phyloP scores from a whole-genome alignment of 1,140 invertebrate genomes.

The Scaptomyza graminum region DNA sequence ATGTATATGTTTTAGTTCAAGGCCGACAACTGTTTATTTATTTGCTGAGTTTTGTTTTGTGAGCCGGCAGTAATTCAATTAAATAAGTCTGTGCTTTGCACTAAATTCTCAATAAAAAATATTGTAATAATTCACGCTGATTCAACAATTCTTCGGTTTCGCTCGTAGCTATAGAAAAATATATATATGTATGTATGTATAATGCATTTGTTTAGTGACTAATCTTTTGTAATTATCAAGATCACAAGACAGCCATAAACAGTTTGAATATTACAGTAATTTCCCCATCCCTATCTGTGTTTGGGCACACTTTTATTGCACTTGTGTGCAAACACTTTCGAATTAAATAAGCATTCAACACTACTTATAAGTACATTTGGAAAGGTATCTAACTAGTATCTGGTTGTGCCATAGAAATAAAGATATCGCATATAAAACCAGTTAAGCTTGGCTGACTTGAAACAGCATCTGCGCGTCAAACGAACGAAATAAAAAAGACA shows the following conservation, averaged over 20 bases:
- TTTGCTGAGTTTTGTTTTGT: neutral
- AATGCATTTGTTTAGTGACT: neutral
- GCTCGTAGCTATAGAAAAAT: neutral
- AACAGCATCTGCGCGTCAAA: slow-evolving; percentile 9
- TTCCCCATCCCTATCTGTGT: neutral
- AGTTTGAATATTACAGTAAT: too few relatives aligned
- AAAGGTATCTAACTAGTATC: slow-evolving; percentile 25
- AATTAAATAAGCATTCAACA: slow-evolving; percentile 8
- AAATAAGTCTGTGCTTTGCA: slow-evolving; percentile 5
- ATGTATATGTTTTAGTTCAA: slow-evolving; percentile 19
- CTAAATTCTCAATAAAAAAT: neutral
- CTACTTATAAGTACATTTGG: slow-evolving; percentile 19
- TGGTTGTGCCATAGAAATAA: slow-evolving; percentile 1
- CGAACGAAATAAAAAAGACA: slow-evolving; percentile 21
- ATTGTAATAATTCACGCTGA: slow-evolving; percentile 14
- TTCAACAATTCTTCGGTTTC: slow-evolving; percentile 21
- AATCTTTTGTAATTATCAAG: neutral
- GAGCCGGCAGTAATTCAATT: slow-evolving; percentile 9
- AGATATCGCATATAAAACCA: slow-evolving; percentile 21
- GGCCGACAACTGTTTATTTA: slow-evolving; percentile 6
- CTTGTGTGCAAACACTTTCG: slow-evolving; percentile 15
- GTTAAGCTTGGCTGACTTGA: slow-evolving; percentile 10
- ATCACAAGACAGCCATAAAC: neutral
- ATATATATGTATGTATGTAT: too few relatives aligned
- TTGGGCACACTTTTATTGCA: too few relatives aligned